These are phyloP conservation scores for Chymomyza procnemis DNA, from an alignment of 2,888 invertebrate species.

Conservation along the genomic window DNA sequence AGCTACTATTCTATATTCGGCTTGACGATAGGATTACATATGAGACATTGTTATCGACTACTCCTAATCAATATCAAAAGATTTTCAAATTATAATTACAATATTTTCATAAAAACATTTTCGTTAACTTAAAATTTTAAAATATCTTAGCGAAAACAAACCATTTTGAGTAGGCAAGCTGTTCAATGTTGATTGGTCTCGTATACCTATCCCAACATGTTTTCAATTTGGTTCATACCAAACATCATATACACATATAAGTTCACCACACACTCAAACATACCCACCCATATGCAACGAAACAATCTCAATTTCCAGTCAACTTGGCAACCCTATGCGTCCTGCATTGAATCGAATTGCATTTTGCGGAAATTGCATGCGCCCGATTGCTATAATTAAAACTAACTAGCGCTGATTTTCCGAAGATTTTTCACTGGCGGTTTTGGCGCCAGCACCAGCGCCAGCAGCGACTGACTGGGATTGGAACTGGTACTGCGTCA, in stretches of 20 bases:
- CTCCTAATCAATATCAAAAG: no score
- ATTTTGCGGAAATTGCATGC: constrained; percentile 69
- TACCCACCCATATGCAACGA: not conserved
- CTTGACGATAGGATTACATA: no score
- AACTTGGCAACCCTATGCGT: constrained; percentile 5
- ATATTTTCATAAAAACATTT: no score
- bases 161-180: no score
- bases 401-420: constrained; percentile 65
- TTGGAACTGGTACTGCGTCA: no score
- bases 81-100: no score
- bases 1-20: no score
- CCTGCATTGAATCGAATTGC: constrained; percentile 30
- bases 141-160: no score
- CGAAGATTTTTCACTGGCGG: constrained; percentile 44
- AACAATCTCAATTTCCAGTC: constrained; percentile 18
- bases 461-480: constrained; percentile 11
- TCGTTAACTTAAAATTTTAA: no score
- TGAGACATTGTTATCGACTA: no score
- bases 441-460: not conserved
- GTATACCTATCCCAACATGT: constrained; percentile 1
- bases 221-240: constrained; percentile 5
- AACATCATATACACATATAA: not conserved
- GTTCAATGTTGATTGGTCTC: no score
- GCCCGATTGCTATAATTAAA: constrained; percentile 75
- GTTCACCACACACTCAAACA: not conserved